phyloP scores from a whole-genome alignment of 2,797 vertebrate genomes.

The Poliocrania exsul region DNA sequence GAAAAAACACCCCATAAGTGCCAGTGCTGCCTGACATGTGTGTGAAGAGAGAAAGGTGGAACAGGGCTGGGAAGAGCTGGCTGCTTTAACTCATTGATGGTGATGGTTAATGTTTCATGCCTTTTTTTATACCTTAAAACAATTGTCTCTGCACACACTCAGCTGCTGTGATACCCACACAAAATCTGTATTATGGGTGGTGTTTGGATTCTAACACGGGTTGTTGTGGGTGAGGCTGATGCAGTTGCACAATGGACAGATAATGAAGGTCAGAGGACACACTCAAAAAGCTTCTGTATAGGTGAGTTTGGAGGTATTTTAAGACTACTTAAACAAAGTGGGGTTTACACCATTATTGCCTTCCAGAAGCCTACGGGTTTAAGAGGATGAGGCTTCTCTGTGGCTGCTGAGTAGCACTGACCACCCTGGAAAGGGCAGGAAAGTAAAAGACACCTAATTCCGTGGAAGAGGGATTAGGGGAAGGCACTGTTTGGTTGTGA shows the following conservation, averaged over 20 bases:
- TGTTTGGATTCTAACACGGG: not conserved
- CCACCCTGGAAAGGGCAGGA: not conserved
- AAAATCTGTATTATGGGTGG: not conserved
- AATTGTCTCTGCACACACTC: not conserved
- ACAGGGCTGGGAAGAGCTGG: not conserved
- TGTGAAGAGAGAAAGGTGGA: not conserved
- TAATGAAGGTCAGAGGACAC: not conserved
- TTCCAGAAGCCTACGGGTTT: not conserved
- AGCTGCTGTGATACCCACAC: not conserved
- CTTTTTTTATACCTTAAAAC: rapidly evolving
- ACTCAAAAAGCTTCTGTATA: not conserved
- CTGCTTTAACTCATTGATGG: not conserved
- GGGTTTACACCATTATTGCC: not conserved
- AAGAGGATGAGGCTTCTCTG: not conserved
- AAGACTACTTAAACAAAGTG: not conserved
- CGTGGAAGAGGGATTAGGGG: not conserved
- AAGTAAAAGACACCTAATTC: not conserved
- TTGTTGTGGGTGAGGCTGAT: not conserved
- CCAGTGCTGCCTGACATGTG: not conserved
- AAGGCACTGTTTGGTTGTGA: not conserved
- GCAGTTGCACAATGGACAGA: not conserved
- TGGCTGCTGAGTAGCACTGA: not conserved
- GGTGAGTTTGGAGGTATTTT: not conserved
- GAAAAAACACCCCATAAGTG: not conserved
- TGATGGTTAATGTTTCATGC: not conserved